Conservation (phyloP, 2,888 invertebrate genomes). For the Esperia sulphurella region DNA sequence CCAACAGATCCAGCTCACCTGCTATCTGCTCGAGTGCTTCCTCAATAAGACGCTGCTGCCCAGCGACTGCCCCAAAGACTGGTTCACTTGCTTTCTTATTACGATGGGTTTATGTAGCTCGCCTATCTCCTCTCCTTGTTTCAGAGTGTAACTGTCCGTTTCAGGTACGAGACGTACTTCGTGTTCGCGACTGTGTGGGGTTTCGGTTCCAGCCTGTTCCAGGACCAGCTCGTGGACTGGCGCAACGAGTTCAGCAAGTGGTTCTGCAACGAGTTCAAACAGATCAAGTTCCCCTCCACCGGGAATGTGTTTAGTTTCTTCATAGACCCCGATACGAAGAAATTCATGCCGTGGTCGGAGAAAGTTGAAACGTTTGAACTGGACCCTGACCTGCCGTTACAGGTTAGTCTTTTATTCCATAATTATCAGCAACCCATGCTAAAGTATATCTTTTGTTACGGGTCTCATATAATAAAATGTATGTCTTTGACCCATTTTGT, state of each 20-base stretch:
- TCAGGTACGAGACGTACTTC: constrained; percentile 93
- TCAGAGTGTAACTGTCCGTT: background rate
- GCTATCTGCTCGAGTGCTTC: constrained; percentile 91
- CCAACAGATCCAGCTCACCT: constrained; percentile 92
- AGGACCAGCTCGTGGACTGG: constrained; percentile 95
- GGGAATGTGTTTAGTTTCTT: constrained; percentile 94
- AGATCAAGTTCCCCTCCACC: constrained; percentile 90
- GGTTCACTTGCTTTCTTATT: constrained; percentile 65
- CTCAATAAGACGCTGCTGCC: constrained; percentile 90
- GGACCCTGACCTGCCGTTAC: constrained; percentile 92
- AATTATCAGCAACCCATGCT: no score
- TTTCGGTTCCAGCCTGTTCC: constrained; percentile 94
- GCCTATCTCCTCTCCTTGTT: background rate
- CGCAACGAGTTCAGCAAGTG: constrained; percentile 96
- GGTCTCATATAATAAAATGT: no score
- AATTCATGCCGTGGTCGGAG: constrained; percentile 92
- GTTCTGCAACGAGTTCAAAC: constrained; percentile 95
- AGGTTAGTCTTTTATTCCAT: constrained; percentile 71
- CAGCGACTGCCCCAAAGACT: constrained; percentile 93
- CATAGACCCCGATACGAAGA: constrained; percentile 91
- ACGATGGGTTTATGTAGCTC: background rate
- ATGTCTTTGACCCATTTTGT: no score
- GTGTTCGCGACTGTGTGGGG: constrained; percentile 95
- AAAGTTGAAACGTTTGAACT: constrained; percentile 88
- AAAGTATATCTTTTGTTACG: no score